Evolutionary conservation across 2,113 vertebrate genomes (phyloP).

Genomic region (Panurus biarmicus): DNA sequence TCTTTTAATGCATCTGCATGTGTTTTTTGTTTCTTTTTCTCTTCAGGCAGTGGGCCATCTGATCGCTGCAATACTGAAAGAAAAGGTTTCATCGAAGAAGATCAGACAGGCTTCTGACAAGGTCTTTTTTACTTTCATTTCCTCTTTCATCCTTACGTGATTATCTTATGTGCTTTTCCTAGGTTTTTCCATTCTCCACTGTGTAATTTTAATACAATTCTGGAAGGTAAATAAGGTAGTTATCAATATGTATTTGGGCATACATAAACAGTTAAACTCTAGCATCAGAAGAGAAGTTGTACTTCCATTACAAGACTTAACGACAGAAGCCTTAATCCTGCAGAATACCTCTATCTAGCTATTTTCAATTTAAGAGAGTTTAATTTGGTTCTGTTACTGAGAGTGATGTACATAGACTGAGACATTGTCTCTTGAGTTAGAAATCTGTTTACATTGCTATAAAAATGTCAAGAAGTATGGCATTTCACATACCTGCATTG

Average conservation of each 20-base stretch:
- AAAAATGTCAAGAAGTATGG: not conserved
- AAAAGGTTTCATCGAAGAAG: slow-evolving; percentile 74
- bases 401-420: not conserved
- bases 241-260: not conserved
- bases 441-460: not conserved
- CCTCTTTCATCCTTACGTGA: not conserved
- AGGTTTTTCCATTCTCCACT: not conserved
- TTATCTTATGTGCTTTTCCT: not conserved
- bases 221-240: not conserved
- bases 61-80: slow-evolving; percentile 85
- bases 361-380: not conserved
- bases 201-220: not conserved
- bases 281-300: not conserved
- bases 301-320: not conserved
- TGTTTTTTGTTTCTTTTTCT: not conserved
- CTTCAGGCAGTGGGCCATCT: slow-evolving; percentile 82
- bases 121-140: slow-evolving; percentile 61
- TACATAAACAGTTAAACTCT: not conserved
- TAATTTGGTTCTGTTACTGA: not conserved
- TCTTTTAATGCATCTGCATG: not conserved
- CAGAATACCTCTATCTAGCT: not conserved
- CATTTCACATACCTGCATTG: not conserved
- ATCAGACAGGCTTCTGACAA: slow-evolving; percentile 76
- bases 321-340: not conserved
- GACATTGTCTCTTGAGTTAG: not conserved